These are phyloP conservation scores for Eledona agricola DNA, from an alignment of 2,888 invertebrate species.

Conservation along the genomic window DNA sequence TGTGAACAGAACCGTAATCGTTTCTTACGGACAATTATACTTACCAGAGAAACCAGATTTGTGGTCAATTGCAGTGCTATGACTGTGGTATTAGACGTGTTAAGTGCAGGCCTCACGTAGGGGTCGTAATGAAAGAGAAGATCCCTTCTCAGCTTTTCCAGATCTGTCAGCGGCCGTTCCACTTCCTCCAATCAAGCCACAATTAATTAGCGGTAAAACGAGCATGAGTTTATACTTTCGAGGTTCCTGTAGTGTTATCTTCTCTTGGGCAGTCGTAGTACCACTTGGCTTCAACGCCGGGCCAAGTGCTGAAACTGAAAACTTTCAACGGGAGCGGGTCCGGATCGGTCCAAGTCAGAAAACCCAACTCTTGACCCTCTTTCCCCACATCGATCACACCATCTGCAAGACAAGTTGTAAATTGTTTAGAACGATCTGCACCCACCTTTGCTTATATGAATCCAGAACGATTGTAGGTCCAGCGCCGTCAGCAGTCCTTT, in stretches of 20 bases:
- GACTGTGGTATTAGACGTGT: conserved; percentile 46
- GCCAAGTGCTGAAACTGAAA: conserved; percentile 76
- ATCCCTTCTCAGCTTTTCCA: conserved; percentile 66
- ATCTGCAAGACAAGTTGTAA: conserved; percentile 62
- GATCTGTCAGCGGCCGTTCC: conserved; percentile 61
- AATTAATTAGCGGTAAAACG: conserved; percentile 22
- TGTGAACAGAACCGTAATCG: conserved; percentile 45
- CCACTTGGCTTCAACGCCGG: conserved; percentile 72
- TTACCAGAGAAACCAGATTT: conserved; percentile 53
- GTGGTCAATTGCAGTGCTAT: conserved; percentile 51
- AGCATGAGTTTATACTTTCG: conserved; percentile 42
- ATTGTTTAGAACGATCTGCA: neutral
- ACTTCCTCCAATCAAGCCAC: conserved; percentile 55
- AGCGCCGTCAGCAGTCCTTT: conserved; percentile 68
- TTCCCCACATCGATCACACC: conserved; percentile 71
- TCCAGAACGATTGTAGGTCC: conserved; percentile 73
- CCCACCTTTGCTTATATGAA: conserved; percentile 69
- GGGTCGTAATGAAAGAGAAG: conserved; percentile 65
- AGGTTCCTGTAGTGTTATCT: conserved; percentile 51
- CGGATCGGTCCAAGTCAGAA: conserved; percentile 69
- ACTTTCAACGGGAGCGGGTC: conserved; percentile 70
- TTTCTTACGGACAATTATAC: conserved; percentile 7
- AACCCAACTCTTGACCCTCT: conserved; percentile 69
- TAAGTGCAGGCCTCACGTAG: conserved; percentile 55
- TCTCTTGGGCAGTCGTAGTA: conserved; percentile 71